Conservation (phyloP, 2,113 vertebrate species). For the Propithecus coquereli region DNA sequence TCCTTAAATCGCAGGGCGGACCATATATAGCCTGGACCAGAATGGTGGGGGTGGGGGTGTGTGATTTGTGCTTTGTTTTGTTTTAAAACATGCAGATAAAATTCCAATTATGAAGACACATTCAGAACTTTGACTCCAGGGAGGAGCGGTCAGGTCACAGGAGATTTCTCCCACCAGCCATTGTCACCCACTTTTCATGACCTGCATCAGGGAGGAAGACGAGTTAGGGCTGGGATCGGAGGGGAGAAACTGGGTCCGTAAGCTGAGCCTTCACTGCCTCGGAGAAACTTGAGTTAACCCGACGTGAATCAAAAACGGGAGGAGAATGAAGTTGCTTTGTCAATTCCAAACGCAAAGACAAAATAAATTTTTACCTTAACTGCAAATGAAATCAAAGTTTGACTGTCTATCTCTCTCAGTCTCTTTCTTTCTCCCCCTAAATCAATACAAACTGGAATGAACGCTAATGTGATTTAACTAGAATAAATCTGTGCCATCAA, state of each 20-base stretch:
- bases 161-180: background rate
- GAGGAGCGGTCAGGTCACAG: background rate
- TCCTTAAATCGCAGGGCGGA: background rate
- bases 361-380: background rate
- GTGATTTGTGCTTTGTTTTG: background rate
- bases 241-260: background rate
- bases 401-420: background rate
- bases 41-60: background rate
- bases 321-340: background rate
- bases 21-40: background rate
- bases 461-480: background rate
- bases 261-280: too few species aligned
- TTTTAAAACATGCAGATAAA: background rate
- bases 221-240: background rate
- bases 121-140: background rate
- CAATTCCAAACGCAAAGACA: background rate
- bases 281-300: background rate
- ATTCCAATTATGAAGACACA: background rate
- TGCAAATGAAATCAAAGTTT: background rate
- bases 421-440: background rate
- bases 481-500: background rate
- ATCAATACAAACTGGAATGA: background rate
- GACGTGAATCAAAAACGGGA: background rate
- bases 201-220: background rate
- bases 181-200: background rate